Evolutionary conservation across 1,140 invertebrate species (phyloP).

Genomic region (Drosophila orosa): DNA sequence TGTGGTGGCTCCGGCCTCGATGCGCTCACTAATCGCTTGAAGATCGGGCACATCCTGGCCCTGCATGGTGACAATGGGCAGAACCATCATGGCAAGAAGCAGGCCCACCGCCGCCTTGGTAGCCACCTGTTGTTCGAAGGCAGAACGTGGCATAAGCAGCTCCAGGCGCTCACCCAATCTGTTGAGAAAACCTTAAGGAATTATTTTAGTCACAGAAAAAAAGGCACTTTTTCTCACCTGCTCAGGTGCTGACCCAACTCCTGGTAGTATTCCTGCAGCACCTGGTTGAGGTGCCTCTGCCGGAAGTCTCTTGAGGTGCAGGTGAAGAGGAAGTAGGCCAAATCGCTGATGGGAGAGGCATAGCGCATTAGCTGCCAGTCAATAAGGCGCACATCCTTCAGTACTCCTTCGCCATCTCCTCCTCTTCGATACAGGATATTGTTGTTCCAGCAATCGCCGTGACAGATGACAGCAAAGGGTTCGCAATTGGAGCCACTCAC

Average conservation of each 20-base stretch:
- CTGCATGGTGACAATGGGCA: slow-evolving; percentile 76
- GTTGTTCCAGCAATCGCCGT: slow-evolving; percentile 87
- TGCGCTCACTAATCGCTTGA: slow-evolving; percentile 53
- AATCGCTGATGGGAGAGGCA: slow-evolving; percentile 86
- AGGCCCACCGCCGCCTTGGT: slow-evolving; percentile 78
- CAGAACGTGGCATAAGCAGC: slow-evolving; percentile 84
- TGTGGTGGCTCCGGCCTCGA: slow-evolving; percentile 52
- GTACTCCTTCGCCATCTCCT: slow-evolving; percentile 11
- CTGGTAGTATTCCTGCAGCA: slow-evolving; percentile 86
- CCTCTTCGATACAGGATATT: slow-evolving; percentile 85
- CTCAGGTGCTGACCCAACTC: slow-evolving; percentile 82
- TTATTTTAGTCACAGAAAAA: no score
- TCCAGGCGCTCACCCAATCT: slow-evolving; percentile 83
- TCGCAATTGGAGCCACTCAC: slow-evolving; percentile 61
- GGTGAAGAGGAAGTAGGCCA: slow-evolving; percentile 86
- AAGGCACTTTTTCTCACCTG: slow-evolving; percentile 27
- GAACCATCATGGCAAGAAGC: slow-evolving; percentile 75
- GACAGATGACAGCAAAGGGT: slow-evolving; percentile 84
- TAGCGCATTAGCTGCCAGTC: slow-evolving; percentile 86
- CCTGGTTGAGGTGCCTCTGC: slow-evolving; percentile 83
- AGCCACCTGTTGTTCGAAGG: slow-evolving; percentile 83
- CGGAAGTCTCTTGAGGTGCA: slow-evolving; percentile 85
- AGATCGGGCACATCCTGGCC: slow-evolving; percentile 64
- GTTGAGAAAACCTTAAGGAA: slow-evolving; percentile 49
- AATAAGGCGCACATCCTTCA: slow-evolving; percentile 83